Evolutionary conservation across 2,888 invertebrate species (phyloP), one percentile per base, ranked within the genome.

Genomic region (Heliconius cydno): DNA sequence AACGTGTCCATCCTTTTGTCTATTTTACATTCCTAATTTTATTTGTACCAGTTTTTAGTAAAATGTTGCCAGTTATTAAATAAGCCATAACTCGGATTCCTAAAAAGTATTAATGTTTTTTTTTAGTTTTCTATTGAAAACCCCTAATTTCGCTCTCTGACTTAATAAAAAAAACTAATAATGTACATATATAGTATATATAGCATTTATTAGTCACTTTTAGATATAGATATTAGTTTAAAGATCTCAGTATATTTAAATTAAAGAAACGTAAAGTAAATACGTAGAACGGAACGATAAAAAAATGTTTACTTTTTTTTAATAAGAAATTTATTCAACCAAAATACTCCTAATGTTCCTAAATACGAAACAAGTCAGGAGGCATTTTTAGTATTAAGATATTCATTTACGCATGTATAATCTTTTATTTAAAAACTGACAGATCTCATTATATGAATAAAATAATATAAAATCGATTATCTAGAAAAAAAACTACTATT

Each of bases 241-340:
- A 83, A 74, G 85, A 85, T 85, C 85, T 85, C 85, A 85, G 46
- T 77, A 73, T 77, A 76, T 63, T 72, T 63, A 76, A 73, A 65
- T 74, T 60, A 63, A 66, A 7, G 52, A 22, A 41, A 30, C 34
- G 5, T n/a, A 7, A 57, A n/a, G 10, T 73, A 72, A 19, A 22
- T 7, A 19, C n/a, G 57, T 30, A 34, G 12, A 38, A 68, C n/a
- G 68, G 6, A 68, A 70, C 13, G 34, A 70, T 68, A 19, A 70
- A 4, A 41, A 70, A 19, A 13, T 38, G 6, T 9, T 46, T 46
- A 15, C 25, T 46, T 70, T 70, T 28, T 46, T 46, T 46, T 15
- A 57, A 30, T 10, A 71, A 30, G n/a, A 25, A 72, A 22, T 22
- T 19, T 57, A 57, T 72, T 63, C n/a, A 46, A 25, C 30, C 13